Base-by-base conservation (phyloP, 2,113 vertebrate species). In the Dasyurus viverrinus region DNA sequence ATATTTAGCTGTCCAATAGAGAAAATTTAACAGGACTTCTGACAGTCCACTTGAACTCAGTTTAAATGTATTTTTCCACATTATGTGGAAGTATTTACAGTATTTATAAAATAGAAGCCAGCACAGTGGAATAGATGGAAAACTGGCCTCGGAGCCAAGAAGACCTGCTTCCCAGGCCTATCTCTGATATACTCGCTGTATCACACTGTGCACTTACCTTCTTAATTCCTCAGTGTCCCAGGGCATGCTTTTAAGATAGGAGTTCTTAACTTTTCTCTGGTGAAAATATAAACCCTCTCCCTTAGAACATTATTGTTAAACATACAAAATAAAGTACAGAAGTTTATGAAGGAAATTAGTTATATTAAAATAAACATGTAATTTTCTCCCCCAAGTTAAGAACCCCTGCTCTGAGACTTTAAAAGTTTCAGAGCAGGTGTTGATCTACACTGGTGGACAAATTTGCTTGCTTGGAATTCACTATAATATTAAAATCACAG, bases 61-160 rank as follows among this genome's bases (percentile, higher is more conserved):
- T 26, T 92, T 60, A 84, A 23, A 42, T 84, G 8, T 76, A 36
- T n/a, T 76, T 84, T 84, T 84, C n/a, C 19, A 89, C 0, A 89
- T 19, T 89, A 3, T 11, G 76, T 47, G 47, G 47, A 47, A 47
- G 1, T 47, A 47, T 47, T 47, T 47, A 47, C 9, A 90, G 91
- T 53, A 90, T 89, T 95, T 95, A 54, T 90, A 68, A 95, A 95
- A 90, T 50, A 89, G 30, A n/a, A 7, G 36, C n/a, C n/a, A 84
- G 68, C 16, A 84, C 7, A 23, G n/a, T 42, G 68, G 36, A 84
- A n/a, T 84, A 42, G 36, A 8, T 2, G 42, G 6, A 84, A 5
- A 76, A 76, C 68, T n/a, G 36, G 68, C 6, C 68, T n/a, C 42
- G 14, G 36, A n/a, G 36, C 16, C 14, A n/a, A 76, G 4, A 76